These are phyloP conservation scores for Anas platyrhynchos DNA, from an alignment of 2,113 vertebrate species.

Conservation along the genomic window DNA sequence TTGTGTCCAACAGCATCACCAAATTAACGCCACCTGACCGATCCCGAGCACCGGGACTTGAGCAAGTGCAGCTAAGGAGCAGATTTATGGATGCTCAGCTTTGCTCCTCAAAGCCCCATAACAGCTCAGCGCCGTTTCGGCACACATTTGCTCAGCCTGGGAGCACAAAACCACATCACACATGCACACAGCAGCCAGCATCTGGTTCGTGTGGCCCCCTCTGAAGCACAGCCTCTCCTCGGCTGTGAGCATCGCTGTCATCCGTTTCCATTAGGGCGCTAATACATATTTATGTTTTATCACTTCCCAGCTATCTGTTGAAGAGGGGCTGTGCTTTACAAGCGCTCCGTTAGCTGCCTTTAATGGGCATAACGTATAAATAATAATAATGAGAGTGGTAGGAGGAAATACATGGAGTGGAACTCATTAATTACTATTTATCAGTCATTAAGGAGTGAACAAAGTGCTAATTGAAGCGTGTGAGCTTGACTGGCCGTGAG, in stretches of 20 bases:
- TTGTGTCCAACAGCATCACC: neutral
- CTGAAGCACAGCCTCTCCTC: neutral
- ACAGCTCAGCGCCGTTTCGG: neutral
- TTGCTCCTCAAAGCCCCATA: neutral
- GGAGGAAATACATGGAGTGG: neutral
- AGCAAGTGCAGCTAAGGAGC: neutral
- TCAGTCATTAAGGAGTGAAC: conserved; percentile 22
- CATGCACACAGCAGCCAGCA: fast-evolving
- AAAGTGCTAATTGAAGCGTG: conserved; percentile 6
- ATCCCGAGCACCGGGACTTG: neutral
- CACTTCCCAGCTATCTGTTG: neutral
- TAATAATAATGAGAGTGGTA: conserved; percentile 10
- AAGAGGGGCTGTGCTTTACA: neutral
- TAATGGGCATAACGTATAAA: neutral
- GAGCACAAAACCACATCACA: neutral
- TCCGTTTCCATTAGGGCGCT: neutral
- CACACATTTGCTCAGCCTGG: neutral
- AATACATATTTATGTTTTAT: neutral
- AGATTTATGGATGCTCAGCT: neutral
- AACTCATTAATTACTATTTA: conserved; percentile 55
- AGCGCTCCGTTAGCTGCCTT: neutral
- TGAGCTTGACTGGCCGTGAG: conserved; percentile 21
- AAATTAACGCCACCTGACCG: neutral
- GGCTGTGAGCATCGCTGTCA: neutral
- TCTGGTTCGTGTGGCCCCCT: neutral